Percentiles rank a stretch among this genome's conserved stretches.
These are phyloP conservation scores for Stichodactyla mertensii DNA, from an alignment of 64 coral and sea anemone species.

Conservation along the genomic window DNA sequence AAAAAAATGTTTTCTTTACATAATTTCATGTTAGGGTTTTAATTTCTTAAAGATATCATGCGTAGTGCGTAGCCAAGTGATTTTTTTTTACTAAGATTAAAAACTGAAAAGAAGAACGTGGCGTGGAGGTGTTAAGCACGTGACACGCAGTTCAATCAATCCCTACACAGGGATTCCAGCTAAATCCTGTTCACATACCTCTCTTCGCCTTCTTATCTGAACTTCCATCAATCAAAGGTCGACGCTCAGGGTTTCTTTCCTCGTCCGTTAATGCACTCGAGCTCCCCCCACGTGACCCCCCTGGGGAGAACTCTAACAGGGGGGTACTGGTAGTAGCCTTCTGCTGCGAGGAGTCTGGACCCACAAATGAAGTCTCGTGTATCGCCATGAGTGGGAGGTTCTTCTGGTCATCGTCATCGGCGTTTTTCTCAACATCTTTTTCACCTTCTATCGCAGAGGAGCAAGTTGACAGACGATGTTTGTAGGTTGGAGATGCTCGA, in stretches of 20 bases:
- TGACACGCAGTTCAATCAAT: too few relatives aligned
- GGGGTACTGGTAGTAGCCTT: conserved; percentile 20
- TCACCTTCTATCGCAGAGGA: conserved; percentile 8
- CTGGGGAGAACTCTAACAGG: conserved; percentile 9
- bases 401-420: not conserved
- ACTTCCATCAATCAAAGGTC: conserved; percentile 19
- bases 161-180: too few relatives aligned
- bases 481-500: conserved; percentile 16
- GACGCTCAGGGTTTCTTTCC: conserved; percentile 7
- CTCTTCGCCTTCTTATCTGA: not conserved
- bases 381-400: conserved; percentile 14
- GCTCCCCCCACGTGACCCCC: conserved; percentile 10
- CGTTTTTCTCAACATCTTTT: not conserved
- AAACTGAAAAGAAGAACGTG: too few relatives aligned
- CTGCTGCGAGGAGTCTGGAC: not conserved
- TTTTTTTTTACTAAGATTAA: too few relatives aligned
- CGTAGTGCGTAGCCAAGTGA: too few relatives aligned
- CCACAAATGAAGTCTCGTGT: conserved; percentile 28
- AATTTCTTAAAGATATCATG: too few relatives aligned
- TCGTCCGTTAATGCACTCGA: conserved; percentile 14
- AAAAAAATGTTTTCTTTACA: too few relatives aligned
- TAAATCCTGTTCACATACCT: not conserved
- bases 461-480: conserved; percentile 11
- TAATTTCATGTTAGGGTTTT: too few relatives aligned
- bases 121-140: too few relatives aligned